Evolutionary conservation across 2,797 vertebrate species (phyloP), one percentile per base, ranked within the genome.

Genomic region (Ambastaia sidthimunki): DNA sequence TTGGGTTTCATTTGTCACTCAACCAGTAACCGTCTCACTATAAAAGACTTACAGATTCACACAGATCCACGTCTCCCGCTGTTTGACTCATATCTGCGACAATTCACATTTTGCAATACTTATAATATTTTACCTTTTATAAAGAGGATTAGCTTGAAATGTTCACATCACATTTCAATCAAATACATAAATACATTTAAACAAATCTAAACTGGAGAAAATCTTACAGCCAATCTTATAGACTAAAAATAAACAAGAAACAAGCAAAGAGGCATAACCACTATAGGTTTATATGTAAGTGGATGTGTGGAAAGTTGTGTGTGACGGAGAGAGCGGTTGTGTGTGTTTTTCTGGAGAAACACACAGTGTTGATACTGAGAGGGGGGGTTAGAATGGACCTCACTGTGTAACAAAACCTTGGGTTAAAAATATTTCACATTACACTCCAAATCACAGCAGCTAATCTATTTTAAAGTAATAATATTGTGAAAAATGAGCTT

Each of bases 381-480:
- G n/a, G n/a, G n/a, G n/a, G n/a, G n/a, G 87, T 88, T 89, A 89
- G 90, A 93, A 93, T 91, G 89, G 91, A 89, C 90, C 89, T 91
- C 90, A 93, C 89, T 90, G 89, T 89, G 84, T 83, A 88, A 86
- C 86, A 82, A 84, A 85, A 88, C 66, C 69, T 74, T 74, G 52
- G 67, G 74, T 34, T 73, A 28, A 83, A 60, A 71, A 37, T 37
- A 37, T 37, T 37, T 5, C 3, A 0, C 13, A 41, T 57, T 55
- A 71, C 62, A 23, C 31, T 54, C 89, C 87, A 84, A 85, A 87
- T 37, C n/a, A n/a, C n/a, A n/a, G n/a, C n/a, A n/a, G n/a, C n/a
- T n/a, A n/a, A n/a, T n/a, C n/a, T n/a, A n/a, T n/a, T n/a, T n/a
- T n/a, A n/a, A n/a, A n/a, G n/a, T n/a, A n/a, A n/a, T n/a, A n/a